Evolutionary conservation across 2,797 vertebrate species (phyloP).

Genomic region (Cossypha polioptera): DNA sequence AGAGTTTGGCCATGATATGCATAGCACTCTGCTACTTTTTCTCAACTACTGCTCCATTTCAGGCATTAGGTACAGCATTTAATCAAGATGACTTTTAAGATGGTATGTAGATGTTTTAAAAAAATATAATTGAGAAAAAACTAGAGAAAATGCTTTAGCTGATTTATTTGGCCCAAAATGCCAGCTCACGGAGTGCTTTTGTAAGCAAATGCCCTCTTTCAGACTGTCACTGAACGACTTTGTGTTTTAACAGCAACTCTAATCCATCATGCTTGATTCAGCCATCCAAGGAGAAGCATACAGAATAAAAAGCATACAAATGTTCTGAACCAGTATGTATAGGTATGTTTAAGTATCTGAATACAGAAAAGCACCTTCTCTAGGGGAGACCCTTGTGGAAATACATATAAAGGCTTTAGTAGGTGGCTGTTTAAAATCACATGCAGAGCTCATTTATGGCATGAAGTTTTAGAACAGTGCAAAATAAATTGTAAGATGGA

Average conservation of each 20-base stretch:
- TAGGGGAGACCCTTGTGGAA: neutral
- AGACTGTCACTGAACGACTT: conserved; percentile 36
- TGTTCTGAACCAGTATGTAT: neutral
- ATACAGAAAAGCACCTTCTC: neutral
- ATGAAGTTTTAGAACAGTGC: neutral
- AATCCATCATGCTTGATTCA: neutral
- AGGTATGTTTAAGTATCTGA: neutral
- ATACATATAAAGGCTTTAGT: neutral
- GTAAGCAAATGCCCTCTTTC: conserved; percentile 16
- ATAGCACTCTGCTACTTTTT: neutral
- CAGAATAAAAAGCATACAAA: neutral
- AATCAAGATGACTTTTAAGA: conserved; percentile 47
- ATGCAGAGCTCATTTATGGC: neutral
- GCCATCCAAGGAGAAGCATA: neutral
- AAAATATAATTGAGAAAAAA: conserved; percentile 18
- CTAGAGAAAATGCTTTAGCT: neutral
- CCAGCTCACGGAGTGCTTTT: neutral
- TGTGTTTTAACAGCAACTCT: neutral
- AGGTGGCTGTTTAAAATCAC: neutral
- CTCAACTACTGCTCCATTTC: conserved; percentile 5
- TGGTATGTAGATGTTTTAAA: neutral
- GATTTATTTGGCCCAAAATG: conserved; percentile 41
- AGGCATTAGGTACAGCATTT: neutral
- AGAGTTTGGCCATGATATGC: neutral
- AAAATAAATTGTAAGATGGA: neutral